Percentiles rank a stretch among this genome's conserved stretches.
Evolutionary conservation across 1,140 invertebrate genomes (phyloP).

Genomic region (Laodelphax striatellus): DNA sequence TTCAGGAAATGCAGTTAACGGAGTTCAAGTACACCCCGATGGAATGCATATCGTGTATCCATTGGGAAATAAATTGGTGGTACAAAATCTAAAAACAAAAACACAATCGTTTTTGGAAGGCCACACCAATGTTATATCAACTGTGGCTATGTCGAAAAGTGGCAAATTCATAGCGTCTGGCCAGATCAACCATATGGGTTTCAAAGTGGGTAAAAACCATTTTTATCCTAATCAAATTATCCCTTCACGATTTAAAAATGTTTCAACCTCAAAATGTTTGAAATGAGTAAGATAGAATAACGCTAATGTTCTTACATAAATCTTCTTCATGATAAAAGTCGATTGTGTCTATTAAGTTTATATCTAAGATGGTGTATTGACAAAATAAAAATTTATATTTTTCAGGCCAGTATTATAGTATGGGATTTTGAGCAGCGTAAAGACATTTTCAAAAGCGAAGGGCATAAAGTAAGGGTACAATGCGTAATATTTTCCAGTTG

Average conservation of each 20-base stretch:
- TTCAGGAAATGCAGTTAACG: constrained; percentile 51
- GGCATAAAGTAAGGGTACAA: constrained; percentile 79
- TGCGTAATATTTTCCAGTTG: constrained; percentile 67
- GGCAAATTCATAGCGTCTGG: constrained; percentile 78
- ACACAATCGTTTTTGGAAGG: constrained; percentile 67
- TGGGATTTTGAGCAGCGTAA: constrained; percentile 66
- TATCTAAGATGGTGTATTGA: no score
- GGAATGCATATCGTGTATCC: constrained; percentile 66
- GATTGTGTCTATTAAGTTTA: no score
- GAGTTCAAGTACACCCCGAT: constrained; percentile 66
- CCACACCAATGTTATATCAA: constrained; percentile 72
- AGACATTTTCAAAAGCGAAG: constrained; percentile 52
- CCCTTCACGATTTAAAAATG: not conserved
- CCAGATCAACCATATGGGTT: constrained; percentile 80
- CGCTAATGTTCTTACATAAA: no score
- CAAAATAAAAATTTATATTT: no score
- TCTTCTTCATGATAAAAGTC: no score
- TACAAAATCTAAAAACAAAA: constrained; percentile 58
- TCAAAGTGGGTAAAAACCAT: constrained; percentile 45
- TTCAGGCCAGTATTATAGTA: constrained; percentile 64
- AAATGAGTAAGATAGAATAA: not conserved
- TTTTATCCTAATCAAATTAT: no score
- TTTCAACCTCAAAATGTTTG: no score
- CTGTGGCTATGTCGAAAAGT: constrained; percentile 61
- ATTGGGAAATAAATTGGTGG: constrained; percentile 70